Percentiles rank a stretch among this genome's conserved stretches.
These are phyloP conservation scores for Microctenopoma steveboyesi DNA, from an alignment of 2,797 vertebrate genomes.

Conservation along the genomic window DNA sequence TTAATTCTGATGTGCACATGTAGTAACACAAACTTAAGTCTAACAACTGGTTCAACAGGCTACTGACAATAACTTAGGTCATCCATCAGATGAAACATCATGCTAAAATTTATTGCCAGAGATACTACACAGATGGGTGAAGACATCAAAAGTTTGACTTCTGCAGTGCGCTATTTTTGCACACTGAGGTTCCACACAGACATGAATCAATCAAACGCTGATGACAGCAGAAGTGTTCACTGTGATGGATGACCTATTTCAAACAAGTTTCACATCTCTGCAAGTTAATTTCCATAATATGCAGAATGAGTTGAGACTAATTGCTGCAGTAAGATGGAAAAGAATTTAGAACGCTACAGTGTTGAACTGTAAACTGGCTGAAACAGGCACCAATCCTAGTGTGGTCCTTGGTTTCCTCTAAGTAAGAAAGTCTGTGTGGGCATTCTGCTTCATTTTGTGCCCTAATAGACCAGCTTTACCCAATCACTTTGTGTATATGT, in stretches of 20 bases:
- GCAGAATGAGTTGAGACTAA: neutral
- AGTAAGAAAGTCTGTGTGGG: neutral
- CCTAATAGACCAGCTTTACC: neutral
- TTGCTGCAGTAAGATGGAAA: neutral
- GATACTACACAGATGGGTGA: neutral
- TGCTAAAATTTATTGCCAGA: neutral
- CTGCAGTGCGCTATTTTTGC: neutral
- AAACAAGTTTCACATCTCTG: neutral
- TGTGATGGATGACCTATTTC: constrained; percentile 1
- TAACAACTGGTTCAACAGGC: neutral
- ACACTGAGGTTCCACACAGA: neutral
- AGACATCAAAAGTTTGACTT: neutral
- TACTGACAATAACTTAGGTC: neutral
- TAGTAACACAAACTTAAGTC: too few relatives aligned
- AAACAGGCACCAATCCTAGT: neutral
- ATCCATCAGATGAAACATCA: neutral
- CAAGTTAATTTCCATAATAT: constrained; percentile 6
- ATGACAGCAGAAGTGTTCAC: neutral
- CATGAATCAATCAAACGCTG: neutral
- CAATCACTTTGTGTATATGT: neutral
- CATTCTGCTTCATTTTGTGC: neutral
- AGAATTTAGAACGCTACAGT: neutral
- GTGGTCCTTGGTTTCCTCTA: neutral
- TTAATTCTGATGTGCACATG: too few relatives aligned
- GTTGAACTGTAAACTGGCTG: neutral